phyloP scores from a whole-genome alignment of 2,888 invertebrate genomes.

The Meteorus colon region DNA sequence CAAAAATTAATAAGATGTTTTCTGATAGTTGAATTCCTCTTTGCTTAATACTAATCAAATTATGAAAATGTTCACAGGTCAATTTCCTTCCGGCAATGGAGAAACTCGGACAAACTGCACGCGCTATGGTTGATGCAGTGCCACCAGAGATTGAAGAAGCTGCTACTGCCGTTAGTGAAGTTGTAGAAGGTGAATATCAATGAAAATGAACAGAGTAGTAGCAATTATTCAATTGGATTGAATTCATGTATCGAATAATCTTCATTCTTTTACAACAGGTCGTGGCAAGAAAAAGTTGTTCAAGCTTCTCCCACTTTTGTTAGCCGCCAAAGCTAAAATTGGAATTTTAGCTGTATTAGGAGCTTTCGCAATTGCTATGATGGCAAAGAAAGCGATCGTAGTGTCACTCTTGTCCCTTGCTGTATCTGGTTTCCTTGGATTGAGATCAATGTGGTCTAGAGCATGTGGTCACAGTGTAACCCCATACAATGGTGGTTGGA shows the following conservation, averaged over 20 bases:
- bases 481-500: constrained; percentile 64
- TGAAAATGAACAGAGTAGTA: not conserved
- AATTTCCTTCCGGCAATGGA: constrained; percentile 70
- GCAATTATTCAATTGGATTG: not conserved
- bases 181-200: constrained; percentile 75
- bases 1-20: not conserved
- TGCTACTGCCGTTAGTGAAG: constrained; percentile 71
- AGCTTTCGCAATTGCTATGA: constrained; percentile 76
- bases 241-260: not conserved
- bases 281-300: constrained; percentile 78
- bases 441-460: constrained; percentile 67
- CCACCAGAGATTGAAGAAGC: constrained; percentile 77
- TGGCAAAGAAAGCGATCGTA: constrained; percentile 80
- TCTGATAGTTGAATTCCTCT: not conserved
- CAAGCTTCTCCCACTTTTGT: constrained; percentile 76
- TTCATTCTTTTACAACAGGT: constrained; percentile 64
- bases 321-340: constrained; percentile 78
- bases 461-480: constrained; percentile 65
- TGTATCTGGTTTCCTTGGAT: constrained; percentile 75
- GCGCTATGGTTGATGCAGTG: constrained; percentile 75
- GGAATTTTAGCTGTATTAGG: constrained; percentile 75
- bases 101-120: constrained; percentile 70
- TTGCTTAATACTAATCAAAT: not conserved
- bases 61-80: constrained; percentile 58
- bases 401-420: constrained; percentile 78